Evolutionary conservation across 2,797 vertebrate genomes (phyloP), one percentile per base, ranked within the genome.

Genomic region (Phoeniculus purpureus): DNA sequence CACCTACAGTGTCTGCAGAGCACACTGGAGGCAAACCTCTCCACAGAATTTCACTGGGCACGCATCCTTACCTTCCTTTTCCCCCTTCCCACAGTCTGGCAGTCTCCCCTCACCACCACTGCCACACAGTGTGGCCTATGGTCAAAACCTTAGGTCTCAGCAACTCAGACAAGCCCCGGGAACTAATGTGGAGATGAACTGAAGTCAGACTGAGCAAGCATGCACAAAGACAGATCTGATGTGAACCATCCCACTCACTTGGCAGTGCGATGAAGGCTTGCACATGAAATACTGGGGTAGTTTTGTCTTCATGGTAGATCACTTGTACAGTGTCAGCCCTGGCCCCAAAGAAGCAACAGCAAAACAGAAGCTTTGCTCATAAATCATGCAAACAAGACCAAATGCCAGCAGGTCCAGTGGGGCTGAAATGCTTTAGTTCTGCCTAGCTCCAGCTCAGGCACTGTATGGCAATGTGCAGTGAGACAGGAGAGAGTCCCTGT

Each of bases 21-120:
- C 7, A 17, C 12, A 6, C 15, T 1, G 0, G 54, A 72, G 23
- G 65, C 12, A 25, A 51, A 2, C 6, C 18, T 56, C 37, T 61
- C 52, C n/a, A 10, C 0, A 2, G 22, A 54, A 16, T 32, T 58
- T 15, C 1, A 1, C 23, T 3, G 7, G 52, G n/a, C 2, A 0
- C 5, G 3, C 29, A 81, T 55, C 27, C 25, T 43, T 32, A 52
- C 12, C 31, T 68, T 47, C 8, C 17, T 6, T 6, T 16, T 54
- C 9, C 29, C 3, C 21, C 77, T 48, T 29, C 56, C 12, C 15
- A 1, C 23, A 51, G 25, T 47, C 71, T 22, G 0, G 1, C 60
- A 76, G 29, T 27, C 4, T 86, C 12, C 52, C 45, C 48, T 32
- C 55, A 65, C 9, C 48, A 48, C 6, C 54, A 47, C 27, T n/a